phyloP scores from a whole-genome alignment of 2,888 invertebrate species.

The Agriopis leucophaearia region DNA sequence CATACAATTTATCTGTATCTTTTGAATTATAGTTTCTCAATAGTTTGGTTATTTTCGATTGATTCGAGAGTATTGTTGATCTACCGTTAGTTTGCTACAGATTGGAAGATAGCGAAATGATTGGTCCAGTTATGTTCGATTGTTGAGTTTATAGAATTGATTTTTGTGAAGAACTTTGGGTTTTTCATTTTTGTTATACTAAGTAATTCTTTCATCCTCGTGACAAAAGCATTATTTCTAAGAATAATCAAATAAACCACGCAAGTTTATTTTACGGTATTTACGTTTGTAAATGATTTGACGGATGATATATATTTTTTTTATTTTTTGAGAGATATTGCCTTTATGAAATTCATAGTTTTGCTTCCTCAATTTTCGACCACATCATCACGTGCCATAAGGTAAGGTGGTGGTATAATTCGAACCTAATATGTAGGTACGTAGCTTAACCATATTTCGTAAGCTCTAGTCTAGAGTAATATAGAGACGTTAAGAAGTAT shows the following conservation, averaged over 20 bases:
- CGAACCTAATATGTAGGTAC: too few relatives aligned
- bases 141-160: constrained; percentile 69
- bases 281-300: too few relatives aligned
- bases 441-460: too few relatives aligned
- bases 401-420: not conserved
- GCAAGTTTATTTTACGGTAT: too few relatives aligned
- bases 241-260: too few relatives aligned
- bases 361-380: too few relatives aligned
- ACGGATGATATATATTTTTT: too few relatives aligned
- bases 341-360: too few relatives aligned
- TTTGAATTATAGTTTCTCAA: constrained; percentile 58
- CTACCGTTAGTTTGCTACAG: constrained; percentile 63
- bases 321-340: too few relatives aligned
- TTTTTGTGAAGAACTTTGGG: constrained; percentile 51
- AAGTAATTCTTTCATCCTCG: too few relatives aligned
- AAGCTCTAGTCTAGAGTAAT: not conserved
- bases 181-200: constrained; percentile 14
- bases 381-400: not conserved
- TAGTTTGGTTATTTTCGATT: constrained; percentile 65
- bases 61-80: constrained; percentile 59
- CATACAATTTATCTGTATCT: constrained; percentile 60
- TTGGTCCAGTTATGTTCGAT: constrained; percentile 68
- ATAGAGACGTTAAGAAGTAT: not conserved
- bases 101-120: constrained; percentile 69
- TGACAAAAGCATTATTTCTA: too few relatives aligned